Percentiles rank a stretch among this genome's conserved stretches.
phyloP scores from a whole-genome alignment of 2,888 invertebrate genomes.

The Autographa pulchrina region DNA sequence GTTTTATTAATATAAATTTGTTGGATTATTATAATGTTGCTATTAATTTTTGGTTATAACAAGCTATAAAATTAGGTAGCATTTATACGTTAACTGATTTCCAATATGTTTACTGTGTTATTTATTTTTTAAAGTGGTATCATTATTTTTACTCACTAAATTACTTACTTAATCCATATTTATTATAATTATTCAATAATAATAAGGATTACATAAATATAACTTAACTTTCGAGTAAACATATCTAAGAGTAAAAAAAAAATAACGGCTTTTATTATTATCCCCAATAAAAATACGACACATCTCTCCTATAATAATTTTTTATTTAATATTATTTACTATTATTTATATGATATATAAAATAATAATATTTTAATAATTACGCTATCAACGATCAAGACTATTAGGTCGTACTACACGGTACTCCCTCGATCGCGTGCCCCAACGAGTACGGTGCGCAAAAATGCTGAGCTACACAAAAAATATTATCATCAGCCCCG shows the following conservation, averaged over 20 bases:
- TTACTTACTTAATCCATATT: no score
- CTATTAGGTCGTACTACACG: slow-evolving; percentile 49
- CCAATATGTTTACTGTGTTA: background rate
- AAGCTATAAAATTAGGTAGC: background rate
- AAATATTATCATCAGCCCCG: slow-evolving; percentile 62
- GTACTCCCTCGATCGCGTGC: slow-evolving; percentile 65
- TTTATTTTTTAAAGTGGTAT: background rate
- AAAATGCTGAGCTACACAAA: slow-evolving; percentile 69
- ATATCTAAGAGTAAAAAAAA: no score
- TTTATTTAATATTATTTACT: no score
- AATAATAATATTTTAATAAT: background rate
- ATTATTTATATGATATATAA: no score
- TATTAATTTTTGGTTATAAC: background rate
- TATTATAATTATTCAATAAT: no score
- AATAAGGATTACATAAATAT: no score
- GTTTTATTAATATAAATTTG: slow-evolving; percentile 3
- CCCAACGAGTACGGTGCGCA: slow-evolving; percentile 68
- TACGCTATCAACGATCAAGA: slow-evolving; percentile 63
- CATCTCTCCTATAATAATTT: no score
- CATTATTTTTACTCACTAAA: background rate
- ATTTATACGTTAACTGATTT: background rate
- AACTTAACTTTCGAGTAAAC: no score
- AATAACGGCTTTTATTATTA: background rate
- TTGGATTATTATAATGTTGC: background rate
- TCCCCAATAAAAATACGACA: no score